Evolutionary conservation across 2,888 invertebrate genomes (phyloP).

Genomic region (Alcis repandata): DNA sequence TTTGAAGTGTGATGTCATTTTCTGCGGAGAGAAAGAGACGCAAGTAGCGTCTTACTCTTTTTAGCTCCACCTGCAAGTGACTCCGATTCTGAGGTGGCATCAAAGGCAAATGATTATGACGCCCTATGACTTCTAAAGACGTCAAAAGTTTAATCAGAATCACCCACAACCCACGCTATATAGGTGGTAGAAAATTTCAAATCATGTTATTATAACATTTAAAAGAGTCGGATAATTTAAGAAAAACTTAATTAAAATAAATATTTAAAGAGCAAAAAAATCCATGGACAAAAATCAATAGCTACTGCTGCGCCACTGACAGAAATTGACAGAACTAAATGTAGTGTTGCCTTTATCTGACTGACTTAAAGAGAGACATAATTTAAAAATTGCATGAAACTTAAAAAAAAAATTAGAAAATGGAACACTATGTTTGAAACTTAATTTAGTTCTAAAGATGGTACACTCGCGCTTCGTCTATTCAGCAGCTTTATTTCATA

Average conservation of each 20-base stretch:
- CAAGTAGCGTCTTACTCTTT: conserved; percentile 39
- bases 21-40: conserved; percentile 51
- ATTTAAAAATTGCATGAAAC: too few relatives aligned
- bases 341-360: too few relatives aligned
- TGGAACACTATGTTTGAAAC: too few relatives aligned
- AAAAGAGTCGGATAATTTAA: not conserved
- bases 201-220: not conserved
- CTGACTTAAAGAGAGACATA: too few relatives aligned
- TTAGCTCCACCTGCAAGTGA: conserved; percentile 34
- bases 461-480: too few relatives aligned
- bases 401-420: too few relatives aligned
- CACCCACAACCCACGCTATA: not conserved
- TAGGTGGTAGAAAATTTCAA: not conserved
- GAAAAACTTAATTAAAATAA: not conserved
- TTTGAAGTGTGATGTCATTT: not conserved
- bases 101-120: conserved; percentile 21
- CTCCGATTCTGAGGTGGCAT: conserved; percentile 29
- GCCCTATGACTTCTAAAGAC: conserved; percentile 2
- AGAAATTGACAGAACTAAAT: too few relatives aligned
- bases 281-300: too few relatives aligned
- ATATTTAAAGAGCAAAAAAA: not conserved
- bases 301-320: too few relatives aligned
- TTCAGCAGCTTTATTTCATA: not conserved
- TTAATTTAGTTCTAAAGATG: too few relatives aligned
- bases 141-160: not conserved